These are phyloP conservation scores for Panzeria rudis DNA, from an alignment of 2,888 invertebrate genomes.

Conservation along the genomic window DNA sequence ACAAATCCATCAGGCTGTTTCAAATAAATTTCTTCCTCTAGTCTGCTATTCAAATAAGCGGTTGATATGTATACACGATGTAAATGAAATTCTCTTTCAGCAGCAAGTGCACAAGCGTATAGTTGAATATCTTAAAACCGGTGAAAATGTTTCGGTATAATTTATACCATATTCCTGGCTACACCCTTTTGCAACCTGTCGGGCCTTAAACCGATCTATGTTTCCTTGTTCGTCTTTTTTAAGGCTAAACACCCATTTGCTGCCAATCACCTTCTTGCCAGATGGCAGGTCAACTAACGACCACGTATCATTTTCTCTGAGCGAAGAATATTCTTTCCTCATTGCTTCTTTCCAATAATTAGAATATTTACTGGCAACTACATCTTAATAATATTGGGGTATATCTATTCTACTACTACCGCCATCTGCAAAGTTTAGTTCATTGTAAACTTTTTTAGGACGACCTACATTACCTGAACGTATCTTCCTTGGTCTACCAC, in stretches of 20 bases:
- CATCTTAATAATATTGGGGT: neutral
- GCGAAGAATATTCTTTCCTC: neutral
- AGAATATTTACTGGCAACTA: neutral
- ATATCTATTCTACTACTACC: neutral
- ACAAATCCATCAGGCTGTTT: slow-evolving; percentile 69
- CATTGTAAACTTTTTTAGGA: too few species aligned
- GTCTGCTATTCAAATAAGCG: slow-evolving; percentile 21
- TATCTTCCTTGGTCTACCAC: too few species aligned
- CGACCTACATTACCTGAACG: too few species aligned
- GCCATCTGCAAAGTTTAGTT: too few species aligned
- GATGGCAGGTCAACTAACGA: neutral
- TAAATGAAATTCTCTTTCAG: neutral
- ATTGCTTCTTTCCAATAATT: neutral
- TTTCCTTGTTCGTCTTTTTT: slow-evolving; percentile 1
- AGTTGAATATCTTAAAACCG: neutral
- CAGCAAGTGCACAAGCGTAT: slow-evolving; percentile 19
- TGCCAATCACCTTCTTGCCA: neutral
- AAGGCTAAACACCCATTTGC: neutral
- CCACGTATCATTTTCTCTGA: neutral
- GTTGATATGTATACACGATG: slow-evolving; percentile 28
- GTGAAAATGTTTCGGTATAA: slow-evolving; percentile 16
- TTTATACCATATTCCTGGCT: slow-evolving; percentile 4
- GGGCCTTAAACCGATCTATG: neutral
- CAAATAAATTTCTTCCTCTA: slow-evolving; percentile 66
- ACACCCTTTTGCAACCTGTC: neutral